These are phyloP conservation scores for Darevskia nairensis DNA, from an alignment of 2,797 vertebrate genomes.

Conservation along the genomic window DNA sequence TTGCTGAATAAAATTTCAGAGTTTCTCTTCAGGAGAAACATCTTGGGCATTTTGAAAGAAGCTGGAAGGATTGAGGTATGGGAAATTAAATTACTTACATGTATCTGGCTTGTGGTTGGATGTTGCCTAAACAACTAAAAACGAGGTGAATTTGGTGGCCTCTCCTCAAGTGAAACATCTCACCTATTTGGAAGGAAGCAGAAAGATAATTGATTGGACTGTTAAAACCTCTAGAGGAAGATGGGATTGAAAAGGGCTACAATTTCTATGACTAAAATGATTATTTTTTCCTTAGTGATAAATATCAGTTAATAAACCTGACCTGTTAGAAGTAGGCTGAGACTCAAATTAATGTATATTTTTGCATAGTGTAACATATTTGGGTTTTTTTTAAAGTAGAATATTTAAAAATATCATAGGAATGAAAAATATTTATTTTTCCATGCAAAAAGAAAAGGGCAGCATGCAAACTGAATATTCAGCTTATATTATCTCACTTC, in stretches of 20 bases:
- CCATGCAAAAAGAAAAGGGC: not conserved
- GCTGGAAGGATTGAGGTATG: not conserved
- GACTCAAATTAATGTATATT: constrained; percentile 8
- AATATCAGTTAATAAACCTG: not conserved
- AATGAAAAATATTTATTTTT: not conserved
- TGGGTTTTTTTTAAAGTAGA: not conserved
- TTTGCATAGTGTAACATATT: not conserved
- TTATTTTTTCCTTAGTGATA: accelerated
- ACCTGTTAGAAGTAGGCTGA: constrained; percentile 9
- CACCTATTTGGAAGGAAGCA: not conserved
- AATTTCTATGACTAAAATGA: not conserved
- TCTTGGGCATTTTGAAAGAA: not conserved
- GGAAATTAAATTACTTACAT: not conserved
- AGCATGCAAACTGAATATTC: not conserved
- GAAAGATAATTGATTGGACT: not conserved
- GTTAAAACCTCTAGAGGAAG: not conserved
- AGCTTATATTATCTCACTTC: not conserved
- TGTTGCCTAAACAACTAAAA: not conserved
- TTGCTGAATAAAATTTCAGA: not conserved
- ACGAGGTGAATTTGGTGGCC: not conserved
- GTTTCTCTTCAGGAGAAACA: not conserved
- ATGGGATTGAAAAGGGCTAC: too few relatives aligned
- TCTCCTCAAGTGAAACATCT: not conserved
- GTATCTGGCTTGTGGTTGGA: not conserved
- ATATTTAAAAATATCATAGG: not conserved